phyloP scores from a whole-genome alignment of 2,797 vertebrate species.

The Sebastes iracundus region DNA sequence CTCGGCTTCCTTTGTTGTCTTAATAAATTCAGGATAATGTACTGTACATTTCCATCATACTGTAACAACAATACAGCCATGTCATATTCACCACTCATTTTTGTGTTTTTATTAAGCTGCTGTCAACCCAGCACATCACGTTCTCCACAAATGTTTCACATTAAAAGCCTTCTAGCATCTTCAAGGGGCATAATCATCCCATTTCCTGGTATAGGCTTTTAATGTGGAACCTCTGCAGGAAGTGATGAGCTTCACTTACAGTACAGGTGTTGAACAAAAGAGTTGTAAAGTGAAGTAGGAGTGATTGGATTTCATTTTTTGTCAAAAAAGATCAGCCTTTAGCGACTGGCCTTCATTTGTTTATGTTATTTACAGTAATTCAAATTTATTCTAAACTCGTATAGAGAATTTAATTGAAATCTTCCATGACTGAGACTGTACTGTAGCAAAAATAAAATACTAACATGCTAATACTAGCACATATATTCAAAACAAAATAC shows the following conservation, averaged over 20 bases:
- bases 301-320: not conserved
- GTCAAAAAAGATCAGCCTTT: not conserved
- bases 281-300: not conserved
- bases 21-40: not conserved
- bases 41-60: not conserved
- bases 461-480: not conserved
- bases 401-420: not conserved
- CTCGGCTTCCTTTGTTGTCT: not conserved
- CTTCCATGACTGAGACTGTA: not conserved
- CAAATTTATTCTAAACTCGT: not conserved
- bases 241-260: not conserved
- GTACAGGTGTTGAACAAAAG: not conserved
- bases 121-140: not conserved
- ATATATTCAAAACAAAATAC: not conserved
- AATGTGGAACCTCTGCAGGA: not conserved
- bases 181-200: not conserved
- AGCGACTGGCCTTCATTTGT: not conserved
- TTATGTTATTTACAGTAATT: not conserved
- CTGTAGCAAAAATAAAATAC: not conserved
- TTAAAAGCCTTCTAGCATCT: slow-evolving; percentile 5
- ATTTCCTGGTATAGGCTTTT: not conserved
- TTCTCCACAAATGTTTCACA: slow-evolving; percentile 13
- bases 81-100: not conserved
- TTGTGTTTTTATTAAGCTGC: not conserved
- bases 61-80: not conserved